Base-by-base conservation (phyloP, 2,113 vertebrate species). In the Heterocephalus glaber region DNA sequence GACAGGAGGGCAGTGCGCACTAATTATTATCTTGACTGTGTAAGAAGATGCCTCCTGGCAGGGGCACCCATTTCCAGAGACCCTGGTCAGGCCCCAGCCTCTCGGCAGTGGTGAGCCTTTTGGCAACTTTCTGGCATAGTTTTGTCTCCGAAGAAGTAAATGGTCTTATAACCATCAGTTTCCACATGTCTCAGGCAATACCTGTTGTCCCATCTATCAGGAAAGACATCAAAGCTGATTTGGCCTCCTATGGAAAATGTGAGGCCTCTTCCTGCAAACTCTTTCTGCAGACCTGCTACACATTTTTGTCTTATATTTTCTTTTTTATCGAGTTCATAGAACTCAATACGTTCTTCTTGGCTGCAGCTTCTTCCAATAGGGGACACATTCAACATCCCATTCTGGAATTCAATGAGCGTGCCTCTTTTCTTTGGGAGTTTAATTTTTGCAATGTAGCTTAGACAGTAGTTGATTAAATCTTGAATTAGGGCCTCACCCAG, bases 131-230 rank as follows among this genome's bases (percentile, higher is more conserved):
- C 83, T 4, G 99, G 99, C 98, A 99, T 99, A 41, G 99, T 99
- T 98, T 99, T 99, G 95, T 99, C 99, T 68, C 99, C 99, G 66
- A 99, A 99, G 98, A 99, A 99, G 97, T 99, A 99, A 84, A 99
- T 98, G 86, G 98, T 99, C 80, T 98, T 92, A 92, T 98, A 99
- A 38, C 98, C 97, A 22, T 99, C 99, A 1, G 98, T 89, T 91
- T 99, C 98, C 63, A 99, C 96, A 0, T 99, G 98, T 82, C 98
- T 98, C 96, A 99, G 98, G 97, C 99, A 99, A 96, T 99, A 99
- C 28, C 99, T 98, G 97, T 99, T 99, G 95, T 99, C 99, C 99
- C 99, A 99, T 24, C 99, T 99, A 0, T 99, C 98, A 3, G 99
- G 99, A 95, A 99, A 99, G 76, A 99, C 99, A 3, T 99, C 99